Evolutionary conservation across 2,113 vertebrate species (phyloP).

Genomic region (Lutjanus erythropterus): DNA sequence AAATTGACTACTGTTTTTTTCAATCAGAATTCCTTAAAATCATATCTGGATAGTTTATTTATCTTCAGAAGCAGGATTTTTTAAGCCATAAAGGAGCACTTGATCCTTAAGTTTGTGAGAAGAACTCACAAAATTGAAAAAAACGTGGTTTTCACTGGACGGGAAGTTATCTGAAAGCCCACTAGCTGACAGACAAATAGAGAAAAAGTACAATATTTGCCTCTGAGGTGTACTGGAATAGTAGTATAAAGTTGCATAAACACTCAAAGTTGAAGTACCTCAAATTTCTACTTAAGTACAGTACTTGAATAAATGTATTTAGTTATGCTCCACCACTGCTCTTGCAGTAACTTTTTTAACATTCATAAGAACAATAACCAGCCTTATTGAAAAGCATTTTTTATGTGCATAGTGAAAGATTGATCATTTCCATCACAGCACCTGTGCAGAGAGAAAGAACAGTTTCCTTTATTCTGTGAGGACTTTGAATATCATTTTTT

Average conservation of each 20-base stretch:
- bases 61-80: background rate
- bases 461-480: conserved; percentile 45
- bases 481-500: conserved; percentile 50
- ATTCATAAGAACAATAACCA: conserved; percentile 36
- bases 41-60: too few species aligned
- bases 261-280: background rate
- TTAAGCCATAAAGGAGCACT: background rate
- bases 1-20: too few species aligned
- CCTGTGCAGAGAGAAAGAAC: conserved; percentile 11
- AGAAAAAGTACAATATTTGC: too few species aligned
- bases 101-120: background rate
- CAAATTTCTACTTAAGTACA: background rate
- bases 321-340: background rate
- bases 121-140: background rate
- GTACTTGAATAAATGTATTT: background rate
- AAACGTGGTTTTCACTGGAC: background rate
- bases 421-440: conserved; percentile 54
- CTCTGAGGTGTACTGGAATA: too few species aligned
- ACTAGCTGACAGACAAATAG: background rate
- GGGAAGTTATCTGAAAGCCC: too few species aligned
- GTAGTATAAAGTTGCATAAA: background rate
- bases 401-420: conserved; percentile 40
- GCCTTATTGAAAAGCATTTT: conserved; percentile 28
- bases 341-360: conserved; percentile 24
- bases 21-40: too few species aligned